These are phyloP conservation scores for Chrysoperla carnea DNA, from an alignment of 1,140 invertebrate species.

Conservation along the genomic window DNA sequence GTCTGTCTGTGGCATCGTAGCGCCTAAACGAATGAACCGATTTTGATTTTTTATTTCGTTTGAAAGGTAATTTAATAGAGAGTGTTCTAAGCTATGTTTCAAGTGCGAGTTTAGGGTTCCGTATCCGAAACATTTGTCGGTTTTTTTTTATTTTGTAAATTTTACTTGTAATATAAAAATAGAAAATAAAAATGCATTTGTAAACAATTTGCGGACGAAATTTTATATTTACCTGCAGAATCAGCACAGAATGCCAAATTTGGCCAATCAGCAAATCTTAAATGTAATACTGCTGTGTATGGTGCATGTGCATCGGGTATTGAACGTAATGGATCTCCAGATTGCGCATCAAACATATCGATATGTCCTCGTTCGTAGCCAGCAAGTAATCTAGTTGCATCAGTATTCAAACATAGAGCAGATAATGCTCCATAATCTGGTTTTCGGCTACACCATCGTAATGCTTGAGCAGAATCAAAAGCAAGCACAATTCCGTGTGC, in stretches of 20 bases:
- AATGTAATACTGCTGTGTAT: slow-evolving; percentile 69
- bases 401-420: slow-evolving; percentile 69
- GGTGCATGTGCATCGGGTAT: slow-evolving; percentile 75
- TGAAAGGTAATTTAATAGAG: no score
- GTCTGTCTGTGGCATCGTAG: no score
- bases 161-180: no score
- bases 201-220: no score
- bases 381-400: slow-evolving; percentile 67
- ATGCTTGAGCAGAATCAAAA: slow-evolving; percentile 69
- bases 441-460: slow-evolving; percentile 72
- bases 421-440: slow-evolving; percentile 69
- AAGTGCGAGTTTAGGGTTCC: no score
- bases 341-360: slow-evolving; percentile 59
- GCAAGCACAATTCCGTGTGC: slow-evolving; percentile 81
- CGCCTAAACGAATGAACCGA: no score
- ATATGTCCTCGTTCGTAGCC: slow-evolving; percentile 77
- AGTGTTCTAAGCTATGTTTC: no score
- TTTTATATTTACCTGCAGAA: background rate
- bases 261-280: slow-evolving; percentile 46
- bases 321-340: slow-evolving; percentile 58
- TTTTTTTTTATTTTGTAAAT: no score
- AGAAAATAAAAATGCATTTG: no score
- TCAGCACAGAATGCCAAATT: background rate
- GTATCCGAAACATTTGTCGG: no score
- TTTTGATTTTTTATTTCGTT: no score